A percentile compares a stretch with the other conserved stretches of the same genome.
These are phyloP conservation scores for Andrena marginata DNA, from an alignment of 2,888 invertebrate species.

Conservation along the genomic window DNA sequence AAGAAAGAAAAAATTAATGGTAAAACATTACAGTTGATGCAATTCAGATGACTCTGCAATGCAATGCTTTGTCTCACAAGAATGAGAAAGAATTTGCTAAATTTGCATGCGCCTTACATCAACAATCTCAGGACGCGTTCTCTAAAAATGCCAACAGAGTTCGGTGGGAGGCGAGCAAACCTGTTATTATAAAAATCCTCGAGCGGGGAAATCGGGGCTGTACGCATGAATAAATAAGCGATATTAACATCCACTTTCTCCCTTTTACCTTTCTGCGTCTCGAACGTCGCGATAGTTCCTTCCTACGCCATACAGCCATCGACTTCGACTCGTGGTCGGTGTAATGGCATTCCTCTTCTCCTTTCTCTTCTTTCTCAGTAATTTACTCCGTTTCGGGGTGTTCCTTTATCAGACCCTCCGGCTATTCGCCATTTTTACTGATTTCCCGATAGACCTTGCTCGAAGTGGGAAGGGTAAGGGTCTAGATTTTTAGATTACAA, in stretches of 20 bases:
- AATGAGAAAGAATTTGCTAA: constrained; percentile 29
- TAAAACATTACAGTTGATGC: too few relatives aligned
- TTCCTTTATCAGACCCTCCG: constrained; percentile 46
- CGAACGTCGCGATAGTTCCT: constrained; percentile 43
- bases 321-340: constrained; percentile 59
- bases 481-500: constrained; percentile 19
- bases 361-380: constrained; percentile 60
- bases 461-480: constrained; percentile 33
- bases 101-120: constrained; percentile 59
- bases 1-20: too few relatives aligned
- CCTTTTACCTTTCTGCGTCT: constrained; percentile 21
- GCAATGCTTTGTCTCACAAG: background rate
- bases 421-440: constrained; percentile 40
- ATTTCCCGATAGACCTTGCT: constrained; percentile 39
- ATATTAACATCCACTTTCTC: constrained; percentile 76
- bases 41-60: too few relatives aligned
- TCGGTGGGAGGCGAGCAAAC: constrained; percentile 49
- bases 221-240: constrained; percentile 78
- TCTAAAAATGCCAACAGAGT: constrained; percentile 58
- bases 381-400: constrained; percentile 68
- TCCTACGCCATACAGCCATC: constrained; percentile 35
- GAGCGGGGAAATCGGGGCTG: constrained; percentile 67
- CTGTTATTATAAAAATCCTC: constrained; percentile 75
- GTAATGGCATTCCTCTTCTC: constrained; percentile 73
- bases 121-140: constrained; percentile 39